Base-by-base conservation (phyloP, 2,888 invertebrate genomes). In the Ennomos fuscantarius region DNA sequence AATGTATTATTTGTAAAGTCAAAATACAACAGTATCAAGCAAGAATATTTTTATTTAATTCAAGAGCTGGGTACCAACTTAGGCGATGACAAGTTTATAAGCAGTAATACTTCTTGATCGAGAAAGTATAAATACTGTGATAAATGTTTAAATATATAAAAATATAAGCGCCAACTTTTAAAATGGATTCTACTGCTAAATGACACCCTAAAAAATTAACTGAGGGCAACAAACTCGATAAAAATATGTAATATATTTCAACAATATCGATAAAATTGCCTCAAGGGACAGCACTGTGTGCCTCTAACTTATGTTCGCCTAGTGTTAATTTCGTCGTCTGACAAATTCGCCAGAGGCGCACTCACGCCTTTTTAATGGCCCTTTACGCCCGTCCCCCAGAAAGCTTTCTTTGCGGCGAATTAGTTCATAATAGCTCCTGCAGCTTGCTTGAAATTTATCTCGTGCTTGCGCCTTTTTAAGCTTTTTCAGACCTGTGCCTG, bases 241-340 rank as follows among this genome's bases (percentile, higher is more conserved):
- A 37, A 45, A 52, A 24, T 24, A 24, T 33, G 11, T 40, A 2
- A 46, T 42, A 41, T 49, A n/a, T n/a, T n/a, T n/a, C n/a, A n/a
- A n/a, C 49, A 43, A 64, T 78, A 82, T 85, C 83, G 80, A 86
- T 79, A 82, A 73, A 74, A 69, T 60, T 47, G 55, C 68, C 73
- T 67, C 74, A 35, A 24, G 50, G 53, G 68, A 68, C 66, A 59
- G 48, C 67, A 62, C 62, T 63, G 52, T 45, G 49, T 43, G 37
- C 49, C 70, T 73, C 74, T 84, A 82, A 86, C 82, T 87, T 87
- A 87, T 82, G 82, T 86, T 83, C 84, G 70, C 74, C 72, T 77
- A 80, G 86, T 87, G 89, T 88, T 87, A 86, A 89, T 89, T 86
- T 87, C 82, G 81, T 76, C 76, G 78, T 72, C 81, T 84, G 84